Evolutionary conservation across 64 coral and sea anemone species (phyloP), one percentile per base, ranked within the genome.

Genomic region (Astreopora myriophthalma): DNA sequence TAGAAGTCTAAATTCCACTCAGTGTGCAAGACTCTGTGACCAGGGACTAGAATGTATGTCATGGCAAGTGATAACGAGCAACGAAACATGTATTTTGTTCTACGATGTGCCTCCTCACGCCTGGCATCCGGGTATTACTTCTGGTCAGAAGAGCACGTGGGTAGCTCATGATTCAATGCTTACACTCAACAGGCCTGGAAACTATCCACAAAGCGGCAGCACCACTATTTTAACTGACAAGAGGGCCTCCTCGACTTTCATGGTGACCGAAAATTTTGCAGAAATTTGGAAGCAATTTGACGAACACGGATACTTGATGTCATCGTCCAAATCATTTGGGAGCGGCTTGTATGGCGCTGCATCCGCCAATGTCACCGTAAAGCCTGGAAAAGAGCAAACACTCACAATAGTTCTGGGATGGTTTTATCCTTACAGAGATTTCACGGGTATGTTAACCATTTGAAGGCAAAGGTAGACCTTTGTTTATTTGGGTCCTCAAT

Each of bases 391-490:
- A 39, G 92, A 84, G n/a, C 67, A 87, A 33, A 71, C 91, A 1
- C 35, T 96, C 34, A 90, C 87, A 58, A 34, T 96, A 51, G 88
- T 96, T 33, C 87, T 96, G 87, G 91, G 87, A 42, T 96, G 95
- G 95, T 73, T 86, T 80, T 96, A 96, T 38, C 95, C 95, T 20
- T 89, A 86, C 70, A 84, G 95, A 76, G 91, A 96, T 81, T 85
- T 82, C 32, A 82, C 79, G 36, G 79, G 79, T 82, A 37, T n/a
- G 79, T 33, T 22, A 11, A 17, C 24, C 12, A 32, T 70, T 33
- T 33, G 42, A 46, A 46, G n/a, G n/a, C n/a, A n/a, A n/a, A n/a
- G n/a, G n/a, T n/a, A n/a, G n/a, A n/a, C n/a, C n/a, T n/a, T n/a
- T n/a, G n/a, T n/a, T n/a, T n/a, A n/a, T n/a, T 46, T 46, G 42